These are phyloP conservation scores for Balearica regulorum DNA, from an alignment of 2,797 vertebrate species.

Conservation along the genomic window DNA sequence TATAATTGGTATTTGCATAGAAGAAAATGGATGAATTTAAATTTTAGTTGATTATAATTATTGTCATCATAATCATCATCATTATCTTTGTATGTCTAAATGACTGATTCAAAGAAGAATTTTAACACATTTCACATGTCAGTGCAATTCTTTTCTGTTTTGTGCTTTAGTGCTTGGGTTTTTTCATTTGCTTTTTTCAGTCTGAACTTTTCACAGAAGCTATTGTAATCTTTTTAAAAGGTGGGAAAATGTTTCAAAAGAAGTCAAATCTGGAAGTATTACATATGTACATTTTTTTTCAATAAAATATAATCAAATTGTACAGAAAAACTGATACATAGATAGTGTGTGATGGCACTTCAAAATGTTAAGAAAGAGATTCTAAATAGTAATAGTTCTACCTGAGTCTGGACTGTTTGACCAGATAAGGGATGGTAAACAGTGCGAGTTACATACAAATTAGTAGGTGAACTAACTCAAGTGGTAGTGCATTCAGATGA, in stretches of 20 bases:
- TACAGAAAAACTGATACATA: neutral
- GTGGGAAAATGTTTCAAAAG: conserved; percentile 25
- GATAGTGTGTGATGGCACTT: neutral
- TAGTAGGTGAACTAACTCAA: neutral
- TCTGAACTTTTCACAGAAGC: conserved; percentile 50
- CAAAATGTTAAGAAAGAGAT: neutral
- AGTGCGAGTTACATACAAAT: neutral
- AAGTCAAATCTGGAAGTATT: conserved; percentile 13
- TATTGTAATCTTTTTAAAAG: conserved; percentile 52
- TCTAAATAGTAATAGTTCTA: neutral
- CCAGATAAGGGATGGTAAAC: neutral
- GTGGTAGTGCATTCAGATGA: neutral
- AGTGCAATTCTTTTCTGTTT: conserved; percentile 59
- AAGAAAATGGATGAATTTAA: conserved; percentile 67
- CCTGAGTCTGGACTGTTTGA: neutral
- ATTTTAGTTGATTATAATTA: conserved; percentile 72
- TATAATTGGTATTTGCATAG: conserved; percentile 64
- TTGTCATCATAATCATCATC: conserved; percentile 66
- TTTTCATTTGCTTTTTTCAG: conserved; percentile 64
- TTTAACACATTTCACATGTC: conserved; percentile 61
- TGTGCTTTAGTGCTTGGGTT: conserved; percentile 32
- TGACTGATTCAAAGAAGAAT: conserved; percentile 64
- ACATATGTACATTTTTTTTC: neutral
- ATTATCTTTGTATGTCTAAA: conserved; percentile 69
- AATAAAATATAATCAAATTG: neutral